Evolutionary conservation across 1,140 invertebrate genomes (phyloP).

Genomic region (Habropoda laboriosa): DNA sequence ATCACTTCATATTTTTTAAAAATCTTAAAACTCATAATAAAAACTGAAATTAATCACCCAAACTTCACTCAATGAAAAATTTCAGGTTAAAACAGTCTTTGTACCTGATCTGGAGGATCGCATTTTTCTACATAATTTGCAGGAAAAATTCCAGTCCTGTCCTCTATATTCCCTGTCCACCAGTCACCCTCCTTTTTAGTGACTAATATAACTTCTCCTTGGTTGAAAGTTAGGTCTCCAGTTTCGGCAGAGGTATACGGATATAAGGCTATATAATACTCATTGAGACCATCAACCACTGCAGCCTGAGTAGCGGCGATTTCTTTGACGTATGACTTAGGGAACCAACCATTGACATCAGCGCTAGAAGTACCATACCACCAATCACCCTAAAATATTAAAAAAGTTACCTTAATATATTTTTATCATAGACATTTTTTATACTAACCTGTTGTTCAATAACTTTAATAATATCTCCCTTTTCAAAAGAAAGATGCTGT

Average conservation of each 20-base stretch:
- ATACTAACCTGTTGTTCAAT: constrained; percentile 84
- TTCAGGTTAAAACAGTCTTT: not conserved
- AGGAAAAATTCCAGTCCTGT: constrained; percentile 96
- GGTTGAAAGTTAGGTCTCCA: constrained; percentile 95
- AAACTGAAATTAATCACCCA: not conserved
- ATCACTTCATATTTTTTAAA: not conserved
- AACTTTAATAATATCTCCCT: constrained; percentile 86
- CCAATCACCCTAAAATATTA: constrained; percentile 83
- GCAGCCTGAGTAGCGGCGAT: constrained; percentile 58
- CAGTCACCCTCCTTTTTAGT: constrained; percentile 96
- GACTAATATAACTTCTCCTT: constrained; percentile 94
- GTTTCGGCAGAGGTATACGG: constrained; percentile 93
- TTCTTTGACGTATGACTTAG: constrained; percentile 87
- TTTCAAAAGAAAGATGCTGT: constrained; percentile 86
- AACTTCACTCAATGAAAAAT: constrained; percentile 3
- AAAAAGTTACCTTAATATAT: constrained; percentile 9
- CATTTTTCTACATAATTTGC: constrained; percentile 93
- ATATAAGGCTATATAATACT: constrained; percentile 93
- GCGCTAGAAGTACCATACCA: constrained; percentile 85
- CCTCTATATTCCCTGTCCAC: constrained; percentile 97
- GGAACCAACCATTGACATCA: constrained; percentile 86
- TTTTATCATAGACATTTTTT: not conserved
- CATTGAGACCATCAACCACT: constrained; percentile 74
- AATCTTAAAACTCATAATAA: not conserved
- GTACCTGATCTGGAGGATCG: constrained; percentile 79